A percentile compares a stretch with the other conserved stretches of the same genome.
These are phyloP conservation scores for Tholera decimalis DNA, from an alignment of 2,888 invertebrate species.

Conservation along the genomic window DNA sequence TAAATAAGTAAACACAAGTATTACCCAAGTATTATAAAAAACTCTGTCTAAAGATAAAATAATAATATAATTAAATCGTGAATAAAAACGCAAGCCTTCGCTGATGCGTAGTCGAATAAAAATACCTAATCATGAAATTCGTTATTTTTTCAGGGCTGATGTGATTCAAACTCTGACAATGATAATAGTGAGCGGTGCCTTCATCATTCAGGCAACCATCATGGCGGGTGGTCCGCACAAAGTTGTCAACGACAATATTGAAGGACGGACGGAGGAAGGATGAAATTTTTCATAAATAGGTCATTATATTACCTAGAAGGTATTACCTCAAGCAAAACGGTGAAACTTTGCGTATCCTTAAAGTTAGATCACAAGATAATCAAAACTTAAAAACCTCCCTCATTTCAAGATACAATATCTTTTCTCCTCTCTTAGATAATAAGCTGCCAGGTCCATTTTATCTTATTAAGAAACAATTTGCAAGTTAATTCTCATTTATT, in stretches of 20 bases:
- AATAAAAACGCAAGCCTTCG: too few species aligned
- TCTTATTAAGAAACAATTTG: constrained; percentile 40
- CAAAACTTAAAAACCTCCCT: constrained; percentile 9
- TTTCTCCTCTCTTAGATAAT: constrained; percentile 5
- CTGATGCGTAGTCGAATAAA: not conserved
- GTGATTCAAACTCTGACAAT: constrained; percentile 97
- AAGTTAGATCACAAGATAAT: constrained; percentile 18
- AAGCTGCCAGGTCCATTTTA: constrained; percentile 38
- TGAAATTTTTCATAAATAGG: constrained; percentile 94
- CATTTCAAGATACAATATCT: constrained; percentile 14
- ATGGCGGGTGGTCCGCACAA: constrained; percentile 94
- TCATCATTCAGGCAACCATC: constrained; percentile 95
- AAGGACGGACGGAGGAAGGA: constrained; percentile 94
- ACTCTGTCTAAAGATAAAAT: too few species aligned
- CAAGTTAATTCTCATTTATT: constrained; percentile 18
- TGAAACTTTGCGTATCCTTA: not conserved
- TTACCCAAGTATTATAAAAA: too few species aligned
- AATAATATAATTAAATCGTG: too few species aligned
- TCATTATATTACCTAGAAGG: not conserved
- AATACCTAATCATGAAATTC: not conserved
- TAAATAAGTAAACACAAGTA: too few species aligned
- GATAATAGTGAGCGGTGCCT: constrained; percentile 95
- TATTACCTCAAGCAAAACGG: not conserved
- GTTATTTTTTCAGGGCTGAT: constrained; percentile 92
- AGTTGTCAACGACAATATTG: constrained; percentile 93